phyloP scores from a whole-genome alignment of 2,888 invertebrate species.

The Malthinus seriepunctatus region DNA sequence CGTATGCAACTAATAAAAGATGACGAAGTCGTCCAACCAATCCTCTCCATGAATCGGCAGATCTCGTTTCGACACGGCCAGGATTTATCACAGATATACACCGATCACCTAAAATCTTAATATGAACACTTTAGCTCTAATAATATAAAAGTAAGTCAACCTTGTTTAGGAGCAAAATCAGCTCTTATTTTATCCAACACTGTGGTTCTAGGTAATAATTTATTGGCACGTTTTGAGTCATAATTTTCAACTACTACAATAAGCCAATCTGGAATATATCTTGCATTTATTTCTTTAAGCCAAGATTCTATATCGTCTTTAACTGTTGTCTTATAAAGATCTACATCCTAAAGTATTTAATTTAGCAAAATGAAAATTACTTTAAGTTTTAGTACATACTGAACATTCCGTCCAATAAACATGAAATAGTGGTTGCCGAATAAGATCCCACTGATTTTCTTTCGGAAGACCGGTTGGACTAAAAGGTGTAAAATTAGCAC shows the following conservation, averaged over 20 bases:
- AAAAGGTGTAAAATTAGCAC: slow-evolving; percentile 80
- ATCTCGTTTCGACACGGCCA: slow-evolving; percentile 83
- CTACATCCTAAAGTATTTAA: slow-evolving; percentile 74
- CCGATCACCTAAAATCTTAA: slow-evolving; percentile 59
- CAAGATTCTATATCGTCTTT: slow-evolving; percentile 89
- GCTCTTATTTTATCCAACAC: slow-evolving; percentile 92
- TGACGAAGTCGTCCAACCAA: slow-evolving; percentile 82
- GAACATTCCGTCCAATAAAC: slow-evolving; percentile 95
- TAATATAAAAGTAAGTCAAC: slow-evolving; percentile 43
- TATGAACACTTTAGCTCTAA: not conserved
- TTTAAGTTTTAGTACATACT: slow-evolving; percentile 61
- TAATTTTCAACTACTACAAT: slow-evolving; percentile 90
- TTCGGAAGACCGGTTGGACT: slow-evolving; percentile 74
- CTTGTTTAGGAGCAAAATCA: slow-evolving; percentile 91
- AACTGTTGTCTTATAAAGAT: slow-evolving; percentile 84
- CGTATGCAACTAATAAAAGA: slow-evolving; percentile 84
- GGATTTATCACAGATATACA: slow-evolving; percentile 92
- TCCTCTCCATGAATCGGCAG: slow-evolving; percentile 88
- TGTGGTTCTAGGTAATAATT: slow-evolving; percentile 87
- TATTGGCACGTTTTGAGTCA: slow-evolving; percentile 89
- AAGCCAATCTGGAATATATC: slow-evolving; percentile 88
- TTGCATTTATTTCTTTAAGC: slow-evolving; percentile 76
- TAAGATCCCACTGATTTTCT: slow-evolving; percentile 74
- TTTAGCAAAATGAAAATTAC: slow-evolving; percentile 5
- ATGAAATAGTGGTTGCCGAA: slow-evolving; percentile 89